Evolutionary conservation across 1,140 invertebrate genomes (phyloP), one percentile per base, ranked within the genome.

Genomic region (Melipona quadrifasciata): DNA sequence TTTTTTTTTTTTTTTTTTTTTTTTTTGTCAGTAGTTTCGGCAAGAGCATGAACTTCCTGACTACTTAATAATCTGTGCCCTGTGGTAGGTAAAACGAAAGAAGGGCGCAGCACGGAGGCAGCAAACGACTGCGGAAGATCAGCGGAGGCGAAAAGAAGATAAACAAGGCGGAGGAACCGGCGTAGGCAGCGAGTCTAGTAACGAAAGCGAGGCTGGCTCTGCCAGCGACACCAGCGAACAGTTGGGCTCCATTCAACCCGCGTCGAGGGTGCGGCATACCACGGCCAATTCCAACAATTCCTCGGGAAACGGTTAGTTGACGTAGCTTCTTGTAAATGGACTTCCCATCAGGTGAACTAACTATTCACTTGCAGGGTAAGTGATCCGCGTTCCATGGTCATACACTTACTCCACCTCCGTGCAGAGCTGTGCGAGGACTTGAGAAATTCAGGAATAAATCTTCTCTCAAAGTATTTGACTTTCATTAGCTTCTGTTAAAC

Each of bases 1-100:
- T 39, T 39, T 8, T 5, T 39, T 39, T 8, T 39, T 1, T 5
- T 4, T 39, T 39, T 5, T 39, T 47, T 10, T 47, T 8, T 47
- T 47, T 47, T 86, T 84, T 91, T 81, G 86, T 65, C 80, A 86
- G 85, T 92, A 90, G 90, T 81, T 90, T 78, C 87, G 91, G 90
- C 90, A 92, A 90, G 89, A 92, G 92, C 92, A 93, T 93, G 92
- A 93, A 93, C 92, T 94, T 93, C 91, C 93, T 93, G 92, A 93
- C 93, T 94, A 92, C 92, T 93, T 92, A 92, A 93, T 92, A 93
- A 93, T 93, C 91, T 93, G 81, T 93, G 88, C 91, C 92, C 88
- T 93, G 91, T 93, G 92, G 93, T 94, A 95, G 94, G 94, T 94
- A 92, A 95, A 95, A 91, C 93, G 94, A 94, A 95, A 95, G 92